phyloP scores from a whole-genome alignment of 2,888 invertebrate genomes.

The Diploptera punctata region DNA sequence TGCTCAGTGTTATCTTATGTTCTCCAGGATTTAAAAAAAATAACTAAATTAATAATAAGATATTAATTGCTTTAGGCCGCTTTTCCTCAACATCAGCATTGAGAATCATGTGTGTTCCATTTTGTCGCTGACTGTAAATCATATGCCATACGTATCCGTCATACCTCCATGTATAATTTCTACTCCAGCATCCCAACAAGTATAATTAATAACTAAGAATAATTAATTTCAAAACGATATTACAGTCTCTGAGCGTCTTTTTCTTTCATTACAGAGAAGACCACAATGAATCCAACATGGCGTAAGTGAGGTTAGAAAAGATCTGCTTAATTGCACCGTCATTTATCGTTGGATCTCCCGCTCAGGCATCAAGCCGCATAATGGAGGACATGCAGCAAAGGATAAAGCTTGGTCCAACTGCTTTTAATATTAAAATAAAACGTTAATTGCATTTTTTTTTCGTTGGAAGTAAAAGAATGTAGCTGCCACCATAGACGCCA shows the following conservation, averaged over 20 bases:
- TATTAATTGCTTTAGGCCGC: neutral
- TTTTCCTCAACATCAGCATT: neutral
- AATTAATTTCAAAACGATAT: constrained; percentile 26
- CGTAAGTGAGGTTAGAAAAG: neutral
- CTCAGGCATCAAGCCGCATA: neutral
- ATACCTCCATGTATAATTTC: neutral
- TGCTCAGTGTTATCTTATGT: too few species aligned
- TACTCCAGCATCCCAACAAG: neutral
- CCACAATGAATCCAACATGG: neutral
- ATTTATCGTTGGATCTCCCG: constrained; percentile 1
- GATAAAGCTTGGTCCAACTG: constrained; percentile 1
- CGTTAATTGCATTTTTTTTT: constrained; percentile 1
- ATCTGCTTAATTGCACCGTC: constrained; percentile 9
- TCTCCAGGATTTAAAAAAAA: too few species aligned
- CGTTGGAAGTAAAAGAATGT: neutral
- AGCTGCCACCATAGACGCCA: neutral
- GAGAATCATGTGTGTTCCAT: neutral
- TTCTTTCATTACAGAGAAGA: neutral
- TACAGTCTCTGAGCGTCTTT: constrained; percentile 1
- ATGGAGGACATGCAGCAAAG: neutral
- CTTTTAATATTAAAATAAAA: constrained; percentile 9
- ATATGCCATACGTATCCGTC: neutral
- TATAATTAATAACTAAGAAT: constrained; percentile 2
- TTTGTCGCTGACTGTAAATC: neutral
- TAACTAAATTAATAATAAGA: neutral